These are phyloP conservation scores for Patella caerulea DNA, from an alignment of 2,888 invertebrate genomes.

Conservation along the genomic window DNA sequence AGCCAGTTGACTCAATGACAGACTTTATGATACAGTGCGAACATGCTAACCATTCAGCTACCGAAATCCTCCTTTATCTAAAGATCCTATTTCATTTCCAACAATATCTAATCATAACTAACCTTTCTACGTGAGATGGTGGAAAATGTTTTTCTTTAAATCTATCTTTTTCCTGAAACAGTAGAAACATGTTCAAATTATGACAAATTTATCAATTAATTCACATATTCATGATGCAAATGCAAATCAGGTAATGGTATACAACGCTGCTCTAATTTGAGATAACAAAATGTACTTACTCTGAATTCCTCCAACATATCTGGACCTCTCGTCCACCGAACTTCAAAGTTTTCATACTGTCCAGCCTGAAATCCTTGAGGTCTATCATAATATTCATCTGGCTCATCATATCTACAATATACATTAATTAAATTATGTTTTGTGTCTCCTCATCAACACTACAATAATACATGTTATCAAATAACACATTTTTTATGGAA, in stretches of 20 bases:
- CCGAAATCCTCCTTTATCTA: too few species aligned
- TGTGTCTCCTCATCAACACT: too few species aligned
- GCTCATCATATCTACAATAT: neutral
- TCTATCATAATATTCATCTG: constrained; percentile 60
- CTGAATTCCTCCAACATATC: constrained; percentile 43
- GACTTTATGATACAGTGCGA: too few species aligned
- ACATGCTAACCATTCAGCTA: too few species aligned
- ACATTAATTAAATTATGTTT: too few species aligned
- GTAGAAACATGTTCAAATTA: neutral
- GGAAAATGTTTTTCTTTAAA: constrained; percentile 29
- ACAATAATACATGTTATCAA: too few species aligned
- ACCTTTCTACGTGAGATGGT: constrained; percentile 39
- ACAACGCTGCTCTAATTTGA: too few species aligned
- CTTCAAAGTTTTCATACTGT: constrained; percentile 71
- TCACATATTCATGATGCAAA: too few species aligned
- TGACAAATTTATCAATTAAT: too few species aligned
- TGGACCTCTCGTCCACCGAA: constrained; percentile 62
- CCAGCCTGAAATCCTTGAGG: constrained; percentile 52
- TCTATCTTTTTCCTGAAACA: constrained; percentile 18
- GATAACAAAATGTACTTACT: constrained; percentile 24
- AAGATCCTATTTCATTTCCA: neutral
- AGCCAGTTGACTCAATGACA: too few species aligned
- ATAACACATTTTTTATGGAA: too few species aligned
- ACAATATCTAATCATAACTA: constrained; percentile 18
- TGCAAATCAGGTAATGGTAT: too few species aligned